Base-by-base conservation (phyloP, 2,888 invertebrate genomes). In the Willowsia nigromaculata region DNA sequence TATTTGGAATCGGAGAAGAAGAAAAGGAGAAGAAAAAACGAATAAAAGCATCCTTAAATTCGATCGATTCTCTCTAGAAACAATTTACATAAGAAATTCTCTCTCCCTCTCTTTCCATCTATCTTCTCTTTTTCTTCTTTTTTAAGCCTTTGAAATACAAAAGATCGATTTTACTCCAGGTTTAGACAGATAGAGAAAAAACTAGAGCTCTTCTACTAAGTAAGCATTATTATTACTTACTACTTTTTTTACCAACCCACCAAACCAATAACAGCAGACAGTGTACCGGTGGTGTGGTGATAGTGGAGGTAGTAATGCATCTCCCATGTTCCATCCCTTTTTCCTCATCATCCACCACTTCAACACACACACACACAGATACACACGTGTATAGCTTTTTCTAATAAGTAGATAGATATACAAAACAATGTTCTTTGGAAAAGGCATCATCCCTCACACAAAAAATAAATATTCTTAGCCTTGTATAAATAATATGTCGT, bases 51-150 rank as follows among this genome's bases (percentile, higher is more conserved):
- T 91, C 86, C 90, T 78, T 89, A 91, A 91, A 91, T 91, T 91
- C 92, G 91, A 92, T 92, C 91, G 91, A 92, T 92, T 91, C 90
- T 91, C 91, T 92, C 92, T 89, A 88, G 90, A 91, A 92, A 91
- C 91, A 92, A 92, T 92, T 92, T 92, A 92, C 92, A 92, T 92
- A 92, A 91, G 92, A 92, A 92, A 92, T 92, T 92, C 92, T 91
- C 91, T 91, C 91, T 90, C 43, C 87, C 89, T 85, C 89, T 90
- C 68, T 87, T 86, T 90, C 76, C 88, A 84, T 87, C 80, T 81
- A 87, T 87, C 84, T 80, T 89, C 71, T 89, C 90, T 84, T 89
- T 90, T 71, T 81, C 71, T 65, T 85, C 15, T 78, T 88, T 85
- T 88, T 88, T 78, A 88, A 84, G 78, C 74, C 76, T 88, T 84